These are phyloP conservation scores for Morone chrysops DNA, from an alignment of 2,113 vertebrate genomes.

Conservation along the genomic window DNA sequence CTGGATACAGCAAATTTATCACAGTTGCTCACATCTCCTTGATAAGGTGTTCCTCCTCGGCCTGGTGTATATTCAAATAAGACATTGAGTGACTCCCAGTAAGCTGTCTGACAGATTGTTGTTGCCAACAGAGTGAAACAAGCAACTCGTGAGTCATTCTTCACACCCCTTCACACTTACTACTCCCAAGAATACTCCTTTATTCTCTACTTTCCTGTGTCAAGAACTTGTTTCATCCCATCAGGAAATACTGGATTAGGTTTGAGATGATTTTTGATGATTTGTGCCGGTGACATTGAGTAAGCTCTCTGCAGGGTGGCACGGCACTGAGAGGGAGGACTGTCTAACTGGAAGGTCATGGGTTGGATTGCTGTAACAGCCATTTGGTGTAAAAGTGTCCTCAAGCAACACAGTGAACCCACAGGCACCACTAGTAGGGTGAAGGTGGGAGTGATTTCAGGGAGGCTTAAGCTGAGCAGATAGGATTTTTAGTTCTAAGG, in stretches of 20 bases:
- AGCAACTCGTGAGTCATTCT: conserved; percentile 58
- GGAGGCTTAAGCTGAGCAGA: conserved; percentile 40
- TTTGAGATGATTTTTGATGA: conserved; percentile 32
- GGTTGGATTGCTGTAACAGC: conserved; percentile 11
- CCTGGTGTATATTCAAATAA: conserved; percentile 71
- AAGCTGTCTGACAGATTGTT: conserved; percentile 61
- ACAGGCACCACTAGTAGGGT: neutral
- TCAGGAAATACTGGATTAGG: conserved; percentile 30
- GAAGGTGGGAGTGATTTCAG: conserved; percentile 56
- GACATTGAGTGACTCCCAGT: conserved; percentile 57
- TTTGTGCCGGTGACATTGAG: neutral
- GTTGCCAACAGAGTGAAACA: conserved; percentile 64
- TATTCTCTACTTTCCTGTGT: conserved; percentile 13
- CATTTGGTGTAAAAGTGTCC: conserved; percentile 40
- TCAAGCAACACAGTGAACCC: conserved; percentile 26
- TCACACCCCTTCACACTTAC: conserved; percentile 22
- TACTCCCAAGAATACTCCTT: conserved; percentile 33
- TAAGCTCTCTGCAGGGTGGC: conserved; percentile 1
- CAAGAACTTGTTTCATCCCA: conserved; percentile 37
- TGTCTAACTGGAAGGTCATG: conserved; percentile 23
- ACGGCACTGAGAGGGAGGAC: neutral
- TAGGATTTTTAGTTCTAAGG: conserved; percentile 45
- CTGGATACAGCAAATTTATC: conserved; percentile 75
- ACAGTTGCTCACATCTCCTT: conserved; percentile 72
- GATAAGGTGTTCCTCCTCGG: conserved; percentile 73